Evolutionary conservation across 2,888 invertebrate species (phyloP), one percentile per base, ranked within the genome.

Genomic region (Acrobasis repandana): DNA sequence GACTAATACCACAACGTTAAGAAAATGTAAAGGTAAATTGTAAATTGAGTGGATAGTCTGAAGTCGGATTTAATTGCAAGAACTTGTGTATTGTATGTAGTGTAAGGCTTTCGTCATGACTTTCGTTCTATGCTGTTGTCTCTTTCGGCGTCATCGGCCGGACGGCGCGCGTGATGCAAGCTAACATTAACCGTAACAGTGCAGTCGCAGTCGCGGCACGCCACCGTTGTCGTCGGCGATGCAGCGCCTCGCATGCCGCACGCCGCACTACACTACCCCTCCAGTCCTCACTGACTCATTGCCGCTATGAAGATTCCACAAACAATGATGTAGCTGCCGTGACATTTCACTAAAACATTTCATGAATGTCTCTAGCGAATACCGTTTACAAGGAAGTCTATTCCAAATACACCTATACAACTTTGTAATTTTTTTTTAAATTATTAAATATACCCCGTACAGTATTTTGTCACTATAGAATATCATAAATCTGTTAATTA

Each of bases 131-230:
- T 38, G 18, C 16, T 56, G 77, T 77, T 76, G 75, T 79, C 76
- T 80, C 76, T 78, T 74, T 76, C 73, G 65, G 73, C 76, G 75
- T 77, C 79, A 78, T 74, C 76, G 72, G 73, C 67, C 71, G 69
- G 66, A 66, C 64, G 56, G 60, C 74, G 75, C 70, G 75, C 74
- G 76, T 76, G 74, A 78, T 74, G 76, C 76, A 76, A 79, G 74
- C 71, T 69, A 73, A 76, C 74, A 70, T 70, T 72, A 75, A 71
- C 74, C 72, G 77, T 83, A 77, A 75, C 76, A 75, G 73, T 61
- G 62, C 64, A 48, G 54, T 58, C 47, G 56, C 57, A 18, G 38
- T 11, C 43, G 43, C 43, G 43, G 43, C 43, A 43, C 43, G 43
- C 43, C 43, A 43, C 43, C 43, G 43, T n/a, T n/a, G 43, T 43